These are phyloP conservation scores for Phaenicophaeus curvirostris DNA, from an alignment of 2,797 vertebrate species.

Conservation along the genomic window DNA sequence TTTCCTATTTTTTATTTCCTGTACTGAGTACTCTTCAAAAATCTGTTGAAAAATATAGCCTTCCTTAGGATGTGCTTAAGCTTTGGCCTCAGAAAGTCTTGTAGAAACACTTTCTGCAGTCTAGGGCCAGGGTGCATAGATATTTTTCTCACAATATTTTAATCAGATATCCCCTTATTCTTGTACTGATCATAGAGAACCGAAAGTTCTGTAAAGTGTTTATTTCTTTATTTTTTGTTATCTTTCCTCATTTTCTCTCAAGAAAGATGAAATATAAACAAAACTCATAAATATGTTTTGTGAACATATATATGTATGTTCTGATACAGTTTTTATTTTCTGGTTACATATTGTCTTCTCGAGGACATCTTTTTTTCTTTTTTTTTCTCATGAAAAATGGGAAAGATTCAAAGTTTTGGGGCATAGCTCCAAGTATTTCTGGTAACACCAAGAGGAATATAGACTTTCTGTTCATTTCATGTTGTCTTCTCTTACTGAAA, in stretches of 20 bases:
- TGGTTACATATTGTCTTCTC: neutral
- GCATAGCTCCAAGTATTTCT: neutral
- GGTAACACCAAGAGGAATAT: neutral
- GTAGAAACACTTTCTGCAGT: neutral
- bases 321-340: neutral
- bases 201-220: neutral
- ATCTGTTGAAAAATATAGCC: neutral
- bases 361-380: neutral
- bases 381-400: neutral
- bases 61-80: neutral
- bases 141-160: neutral
- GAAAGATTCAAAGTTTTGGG: constrained; percentile 4
- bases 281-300: neutral
- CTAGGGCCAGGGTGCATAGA: neutral
- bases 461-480: constrained; percentile 33
- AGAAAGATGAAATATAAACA: neutral
- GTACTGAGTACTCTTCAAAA: neutral
- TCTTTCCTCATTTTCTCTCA: neutral
- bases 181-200: neutral
- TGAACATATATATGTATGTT: neutral
- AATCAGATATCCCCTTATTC: neutral
- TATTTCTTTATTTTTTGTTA: neutral
- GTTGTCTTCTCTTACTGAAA: neutral
- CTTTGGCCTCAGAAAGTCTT: neutral
- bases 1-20: neutral